Evolutionary conservation across 2,113 vertebrate species (phyloP), one percentile per base, ranked within the genome.

Genomic region (Lycaon pictus): DNA sequence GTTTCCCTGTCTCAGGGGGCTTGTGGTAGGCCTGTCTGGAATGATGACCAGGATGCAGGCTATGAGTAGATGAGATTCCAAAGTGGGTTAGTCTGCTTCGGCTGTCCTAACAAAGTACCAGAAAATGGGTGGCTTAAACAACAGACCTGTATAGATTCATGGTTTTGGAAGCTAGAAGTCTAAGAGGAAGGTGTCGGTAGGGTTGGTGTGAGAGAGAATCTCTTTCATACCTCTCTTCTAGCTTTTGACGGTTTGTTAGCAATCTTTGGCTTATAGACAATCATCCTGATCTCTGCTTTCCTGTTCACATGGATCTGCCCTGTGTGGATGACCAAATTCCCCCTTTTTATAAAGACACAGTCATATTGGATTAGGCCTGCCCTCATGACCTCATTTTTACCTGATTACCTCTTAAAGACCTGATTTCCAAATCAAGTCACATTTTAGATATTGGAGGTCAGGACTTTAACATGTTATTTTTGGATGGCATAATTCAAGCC

Each of bases 301-400:
- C 10, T 35, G 16, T 79, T 69, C 17, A 43, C 11, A 15, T 56
- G 12, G 11, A 9, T 55, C 79, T 16, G 77, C 19, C 55, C 10
- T 93, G 2, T 48, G 0, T 90, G 29, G 20, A 23, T 43, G 35
- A 62, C 32, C 7, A 56, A 90, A 62, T 90, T 89, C 84, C 35
- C 2, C 2, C n/a, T 62, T 65, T 92, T 63, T 5, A 4, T 62
- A 95, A 94, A 62, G 16, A 67, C 1, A 27, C 22, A 27, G 29
- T 65, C 11, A 92, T 48, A 77, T 7, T 82, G 29, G 5, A 83
- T 22, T 67, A 74, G 60, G 23, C 32, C 32, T 3, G 55, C 23
- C 32, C 56, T n/a, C 37, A 77, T 65, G 48, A 93, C 56, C 19
- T 89, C 17, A 80, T 62, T 79, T 95, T 88, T 76, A 84, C 25